phyloP scores from a whole-genome alignment of 2,888 invertebrate genomes.

The Chalcosyrphus nemorum region DNA sequence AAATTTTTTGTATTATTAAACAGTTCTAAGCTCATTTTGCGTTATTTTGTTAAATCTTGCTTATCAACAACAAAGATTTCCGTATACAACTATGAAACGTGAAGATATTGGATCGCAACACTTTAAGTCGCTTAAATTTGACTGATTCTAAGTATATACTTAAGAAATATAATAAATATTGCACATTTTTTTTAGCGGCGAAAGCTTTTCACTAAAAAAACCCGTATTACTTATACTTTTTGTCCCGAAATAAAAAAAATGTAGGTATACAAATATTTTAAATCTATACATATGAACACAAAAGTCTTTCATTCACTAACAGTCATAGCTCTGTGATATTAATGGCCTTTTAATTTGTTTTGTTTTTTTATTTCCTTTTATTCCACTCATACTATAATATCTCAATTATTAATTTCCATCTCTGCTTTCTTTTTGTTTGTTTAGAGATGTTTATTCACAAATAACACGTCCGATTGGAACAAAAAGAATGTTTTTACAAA shows the following conservation, averaged over 20 bases:
- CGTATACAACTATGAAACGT: too few relatives aligned
- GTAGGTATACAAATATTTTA: not conserved
- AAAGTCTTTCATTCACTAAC: conserved; percentile 1
- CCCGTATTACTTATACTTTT: not conserved
- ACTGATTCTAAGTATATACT: not conserved
- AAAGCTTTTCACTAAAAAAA: conserved; percentile 1
- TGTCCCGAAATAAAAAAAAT: conserved; percentile 9
- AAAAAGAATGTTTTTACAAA: not conserved
- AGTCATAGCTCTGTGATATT: conserved; percentile 18
- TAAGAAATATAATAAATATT: not conserved
- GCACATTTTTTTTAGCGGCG: conserved; percentile 38
- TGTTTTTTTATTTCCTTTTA: conserved; percentile 18
- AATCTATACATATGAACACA: not conserved
- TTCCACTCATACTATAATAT: conserved; percentile 29
- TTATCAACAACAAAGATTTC: too few relatives aligned
- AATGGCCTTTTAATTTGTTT: conserved; percentile 37
- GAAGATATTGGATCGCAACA: not conserved
- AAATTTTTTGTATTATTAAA: conserved; percentile 27
- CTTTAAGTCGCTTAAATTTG: not conserved
- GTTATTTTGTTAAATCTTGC: not conserved
- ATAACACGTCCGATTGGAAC: not conserved
- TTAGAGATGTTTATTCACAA: not conserved
- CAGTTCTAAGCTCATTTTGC: conserved; percentile 10
- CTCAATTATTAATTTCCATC: conserved; percentile 10
- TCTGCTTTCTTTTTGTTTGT: not conserved